Conservation (phyloP, 2,888 invertebrate genomes). For the Lamellibrachia columna region DNA sequence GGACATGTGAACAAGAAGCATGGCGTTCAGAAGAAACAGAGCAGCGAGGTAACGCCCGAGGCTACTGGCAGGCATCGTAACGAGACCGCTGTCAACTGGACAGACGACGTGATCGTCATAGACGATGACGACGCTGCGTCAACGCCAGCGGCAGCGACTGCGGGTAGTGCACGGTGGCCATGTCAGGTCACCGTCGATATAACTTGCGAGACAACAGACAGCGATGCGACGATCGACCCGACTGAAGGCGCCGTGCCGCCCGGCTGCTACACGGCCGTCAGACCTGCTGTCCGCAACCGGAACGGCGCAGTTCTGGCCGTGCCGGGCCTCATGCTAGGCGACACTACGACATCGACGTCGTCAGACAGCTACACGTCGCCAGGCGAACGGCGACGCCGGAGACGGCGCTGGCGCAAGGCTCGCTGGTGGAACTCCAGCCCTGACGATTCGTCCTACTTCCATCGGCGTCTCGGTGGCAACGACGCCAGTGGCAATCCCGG, state of each 20-base stretch:
- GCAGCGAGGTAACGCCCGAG: not conserved
- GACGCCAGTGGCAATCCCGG: not conserved
- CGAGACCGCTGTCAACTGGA: not conserved
- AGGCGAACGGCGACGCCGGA: not conserved
- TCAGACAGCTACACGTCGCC: conserved; percentile 3
- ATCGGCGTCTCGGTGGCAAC: not conserved
- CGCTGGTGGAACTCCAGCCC: not conserved
- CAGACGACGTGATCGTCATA: conserved; percentile 26
- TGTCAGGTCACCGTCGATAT: not conserved
- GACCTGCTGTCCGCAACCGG: not conserved
- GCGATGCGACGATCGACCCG: not conserved
- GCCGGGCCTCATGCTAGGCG: conserved; percentile 23
- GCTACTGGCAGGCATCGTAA: not conserved
- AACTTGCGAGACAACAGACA: not conserved
- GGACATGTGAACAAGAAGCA: not conserved
- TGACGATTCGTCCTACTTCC: not conserved
- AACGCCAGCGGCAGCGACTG: not conserved
- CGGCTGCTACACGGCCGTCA: not conserved
- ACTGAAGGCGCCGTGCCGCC: conserved; percentile 19
- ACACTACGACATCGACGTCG: conserved; percentile 17
- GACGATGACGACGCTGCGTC: conserved; percentile 25
- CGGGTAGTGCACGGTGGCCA: not conserved
- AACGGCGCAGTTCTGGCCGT: conserved; percentile 21
- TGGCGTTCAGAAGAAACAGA: not conserved
- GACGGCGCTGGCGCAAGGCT: not conserved